These are phyloP conservation scores for Acleris holmiana DNA, from an alignment of 2,888 invertebrate genomes.

Conservation along the genomic window DNA sequence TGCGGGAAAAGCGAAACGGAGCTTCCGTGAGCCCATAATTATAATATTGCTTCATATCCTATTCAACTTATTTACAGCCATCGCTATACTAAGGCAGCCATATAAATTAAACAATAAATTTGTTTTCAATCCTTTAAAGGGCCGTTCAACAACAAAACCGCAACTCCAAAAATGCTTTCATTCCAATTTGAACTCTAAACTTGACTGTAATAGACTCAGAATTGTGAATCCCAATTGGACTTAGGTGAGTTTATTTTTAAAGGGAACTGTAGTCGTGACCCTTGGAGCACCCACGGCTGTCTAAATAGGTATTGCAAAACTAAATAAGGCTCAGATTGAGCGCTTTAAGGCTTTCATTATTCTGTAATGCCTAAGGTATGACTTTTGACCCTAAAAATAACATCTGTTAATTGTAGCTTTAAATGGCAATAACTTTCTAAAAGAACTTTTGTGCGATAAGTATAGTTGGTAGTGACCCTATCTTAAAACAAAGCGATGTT, in stretches of 20 bases:
- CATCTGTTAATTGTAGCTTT: background rate
- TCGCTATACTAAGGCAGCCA: slow-evolving; percentile 27
- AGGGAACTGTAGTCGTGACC: slow-evolving; percentile 41
- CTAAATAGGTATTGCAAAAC: slow-evolving; percentile 39
- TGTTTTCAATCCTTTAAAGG: slow-evolving; percentile 31
- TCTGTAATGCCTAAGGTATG: slow-evolving; percentile 26
- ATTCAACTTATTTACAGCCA: slow-evolving; percentile 28
- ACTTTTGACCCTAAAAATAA: slow-evolving; percentile 23
- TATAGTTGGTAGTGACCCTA: no score
- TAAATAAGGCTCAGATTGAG: slow-evolving; percentile 20
- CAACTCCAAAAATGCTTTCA: no score
- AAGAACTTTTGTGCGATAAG: no score
- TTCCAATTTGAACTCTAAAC: no score
- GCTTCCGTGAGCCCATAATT: background rate
- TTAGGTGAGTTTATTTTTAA: background rate
- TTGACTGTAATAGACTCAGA: no score
- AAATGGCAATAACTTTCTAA: background rate
- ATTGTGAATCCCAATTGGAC: no score
- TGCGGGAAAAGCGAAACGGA: background rate
- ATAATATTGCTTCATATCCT: slow-evolving; percentile 1
- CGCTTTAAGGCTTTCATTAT: slow-evolving; percentile 28
- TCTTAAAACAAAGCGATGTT: no score
- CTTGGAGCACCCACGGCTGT: slow-evolving; percentile 47
- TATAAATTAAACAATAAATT: slow-evolving; percentile 37
- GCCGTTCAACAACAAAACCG: background rate